Conservation (phyloP, 2,888 invertebrate genomes). For the Ennomos fuscantarius region DNA sequence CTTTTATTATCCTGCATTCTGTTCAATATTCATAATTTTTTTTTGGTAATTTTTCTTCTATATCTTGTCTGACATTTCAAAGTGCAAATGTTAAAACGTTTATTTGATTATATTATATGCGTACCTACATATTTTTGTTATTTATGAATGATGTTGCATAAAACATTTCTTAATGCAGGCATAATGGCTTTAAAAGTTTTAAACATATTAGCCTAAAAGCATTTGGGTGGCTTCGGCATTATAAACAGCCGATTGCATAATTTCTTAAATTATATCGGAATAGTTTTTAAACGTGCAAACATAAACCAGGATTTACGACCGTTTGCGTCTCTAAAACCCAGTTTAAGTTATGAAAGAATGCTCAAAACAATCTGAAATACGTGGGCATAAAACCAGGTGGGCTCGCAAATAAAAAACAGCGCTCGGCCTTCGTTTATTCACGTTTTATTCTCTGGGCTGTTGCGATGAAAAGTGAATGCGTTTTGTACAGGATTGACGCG, state of each 20-base stretch:
- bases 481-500: slow-evolving; percentile 61
- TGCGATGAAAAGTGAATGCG: slow-evolving; percentile 69
- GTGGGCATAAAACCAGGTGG: slow-evolving; percentile 73
- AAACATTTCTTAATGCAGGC: neutral
- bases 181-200: neutral
- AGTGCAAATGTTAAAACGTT: no score
- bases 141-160: neutral
- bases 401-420: slow-evolving; percentile 66
- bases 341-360: slow-evolving; percentile 76
- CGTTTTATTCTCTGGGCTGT: slow-evolving; percentile 57
- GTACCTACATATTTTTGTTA: no score
- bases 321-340: slow-evolving; percentile 66
- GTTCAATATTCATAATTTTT: no score
- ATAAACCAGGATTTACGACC: slow-evolving; percentile 74
- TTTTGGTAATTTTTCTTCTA: no score
- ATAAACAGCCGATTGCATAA: slow-evolving; percentile 57
- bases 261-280: slow-evolving; percentile 66
- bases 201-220: neutral
- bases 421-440: slow-evolving; percentile 59
- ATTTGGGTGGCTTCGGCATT: slow-evolving; percentile 7
- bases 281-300: slow-evolving; percentile 67
- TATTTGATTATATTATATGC: no score
- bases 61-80: no score
- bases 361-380: slow-evolving; percentile 69
- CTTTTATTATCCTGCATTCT: no score